Base-by-base conservation (phyloP, 2,113 vertebrate species). In the Microcebus ravelobensis region DNA sequence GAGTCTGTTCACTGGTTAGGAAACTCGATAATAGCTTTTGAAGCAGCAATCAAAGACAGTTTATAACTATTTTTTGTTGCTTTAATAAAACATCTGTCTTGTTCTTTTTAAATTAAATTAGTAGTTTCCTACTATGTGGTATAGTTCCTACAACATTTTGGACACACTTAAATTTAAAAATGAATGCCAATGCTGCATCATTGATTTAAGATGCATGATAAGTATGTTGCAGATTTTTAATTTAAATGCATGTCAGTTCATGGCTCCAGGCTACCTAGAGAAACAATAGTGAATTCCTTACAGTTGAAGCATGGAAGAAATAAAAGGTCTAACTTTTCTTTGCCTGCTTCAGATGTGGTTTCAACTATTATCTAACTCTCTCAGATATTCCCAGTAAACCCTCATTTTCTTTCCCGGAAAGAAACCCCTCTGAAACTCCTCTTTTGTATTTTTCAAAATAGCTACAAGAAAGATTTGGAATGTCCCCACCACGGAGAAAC, bases 81-180 rank as follows among this genome's bases (percentile, higher is more conserved):
- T 65, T 71, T 91, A 87, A 95, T 87, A 92, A 94, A 93, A 81
- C 83, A 94, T 83, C 92, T 95, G 67, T 17, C 76, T 92, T 85
- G 8, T 80, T 91, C n/a, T 84, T 97, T 83, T 42, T 25, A 93
- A 93, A 91, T 42, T 25, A 93, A 93, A 91, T 48, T 39, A 91
- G 68, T 59, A 42, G 18, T 59, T 87, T 27, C 63, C 63, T 71
- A 52, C 39, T 81, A 20, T 95, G 92, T 80, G 36, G 0, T 17
- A 42, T 8, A 89, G 71, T 52, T 73, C 34, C 50, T 59, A 59
- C 25, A 71, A 83, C 20, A 34, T 84, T 91, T 61, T 76, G 74
- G 34, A 65, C 8, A n/a, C 31, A 80, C 20, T 73, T 39, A 88
- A 81, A 55, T 87, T 42, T 52, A 93, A 91, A 68, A 68, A 39